phyloP scores from a whole-genome alignment of 2,888 invertebrate genomes.

The Neria commutata region DNA sequence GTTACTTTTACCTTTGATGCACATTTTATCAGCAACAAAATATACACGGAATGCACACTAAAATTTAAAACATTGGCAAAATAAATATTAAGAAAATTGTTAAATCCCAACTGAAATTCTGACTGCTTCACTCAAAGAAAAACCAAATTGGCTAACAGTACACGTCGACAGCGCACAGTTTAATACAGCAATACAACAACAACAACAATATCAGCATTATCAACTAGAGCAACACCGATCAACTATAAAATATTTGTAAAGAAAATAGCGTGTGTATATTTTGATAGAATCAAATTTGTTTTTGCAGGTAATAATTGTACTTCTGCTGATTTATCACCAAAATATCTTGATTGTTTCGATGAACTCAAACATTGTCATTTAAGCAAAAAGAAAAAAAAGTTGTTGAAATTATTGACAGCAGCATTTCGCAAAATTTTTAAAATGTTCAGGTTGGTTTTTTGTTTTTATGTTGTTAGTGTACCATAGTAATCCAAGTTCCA shows the following conservation, averaged over 20 bases:
- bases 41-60: background rate
- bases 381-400: constrained; percentile 30
- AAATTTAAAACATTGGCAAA: background rate
- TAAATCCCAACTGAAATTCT: background rate
- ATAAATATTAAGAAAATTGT: background rate
- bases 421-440: constrained; percentile 52
- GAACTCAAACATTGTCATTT: constrained; percentile 35
- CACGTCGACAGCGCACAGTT: constrained; percentile 2
- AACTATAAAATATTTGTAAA: no score
- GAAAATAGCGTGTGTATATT: no score
- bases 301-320: constrained; percentile 33
- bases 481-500: constrained; percentile 1
- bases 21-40: background rate
- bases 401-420: constrained; percentile 46
- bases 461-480: background rate
- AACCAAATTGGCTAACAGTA: constrained; percentile 5
- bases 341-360: constrained; percentile 33
- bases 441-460: constrained; percentile 52
- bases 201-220: no score
- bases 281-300: constrained; percentile 18
- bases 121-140: no score
- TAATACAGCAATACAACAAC: constrained; percentile 11
- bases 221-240: no score
- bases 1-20: background rate
- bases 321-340: constrained; percentile 30